These are phyloP conservation scores for Netelia melanura DNA, from an alignment of 2,888 invertebrate species.

Conservation along the genomic window DNA sequence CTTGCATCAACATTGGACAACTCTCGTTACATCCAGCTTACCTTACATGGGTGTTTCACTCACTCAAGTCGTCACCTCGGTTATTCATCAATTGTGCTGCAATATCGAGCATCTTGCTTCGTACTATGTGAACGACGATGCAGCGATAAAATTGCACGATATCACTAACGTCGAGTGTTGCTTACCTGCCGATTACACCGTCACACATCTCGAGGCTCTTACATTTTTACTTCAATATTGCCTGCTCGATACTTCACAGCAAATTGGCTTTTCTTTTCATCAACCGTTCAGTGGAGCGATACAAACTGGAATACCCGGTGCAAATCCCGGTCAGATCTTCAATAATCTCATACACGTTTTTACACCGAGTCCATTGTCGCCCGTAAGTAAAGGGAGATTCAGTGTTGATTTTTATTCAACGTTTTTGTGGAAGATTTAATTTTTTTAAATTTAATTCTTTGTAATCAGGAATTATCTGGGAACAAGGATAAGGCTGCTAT, in stretches of 20 bases:
- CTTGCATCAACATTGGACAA: conserved; percentile 93
- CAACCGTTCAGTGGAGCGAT: conserved; percentile 86
- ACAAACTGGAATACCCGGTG: conserved; percentile 86
- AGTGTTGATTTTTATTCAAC: not conserved
- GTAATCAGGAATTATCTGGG: conserved; percentile 77
- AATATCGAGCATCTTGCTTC: conserved; percentile 89
- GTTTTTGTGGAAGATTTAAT: not conserved
- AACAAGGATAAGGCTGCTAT: conserved; percentile 81
- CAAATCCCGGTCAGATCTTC: conserved; percentile 90
- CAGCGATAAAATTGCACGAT: conserved; percentile 76
- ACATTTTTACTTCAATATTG: conserved; percentile 93
- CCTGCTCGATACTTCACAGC: conserved; percentile 89
- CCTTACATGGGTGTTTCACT: conserved; percentile 92
- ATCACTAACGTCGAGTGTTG: conserved; percentile 84
- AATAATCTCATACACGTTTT: conserved; percentile 93
- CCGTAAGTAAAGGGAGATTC: conserved; percentile 74
- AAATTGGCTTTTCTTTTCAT: conserved; percentile 86
- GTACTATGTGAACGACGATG: conserved; percentile 81
- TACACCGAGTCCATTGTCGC: conserved; percentile 87
- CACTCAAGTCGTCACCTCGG: conserved; percentile 91
- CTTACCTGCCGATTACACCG: conserved; percentile 91
- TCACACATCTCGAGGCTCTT: conserved; percentile 91
- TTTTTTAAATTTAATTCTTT: conserved; percentile 54
- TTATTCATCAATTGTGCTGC: conserved; percentile 92
- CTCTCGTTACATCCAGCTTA: conserved; percentile 91